A percentile compares a stretch with the other conserved stretches of the same genome.
These are phyloP conservation scores for Tetramorium parvispinum DNA, from an alignment of 1,140 invertebrate genomes.

Conservation along the genomic window DNA sequence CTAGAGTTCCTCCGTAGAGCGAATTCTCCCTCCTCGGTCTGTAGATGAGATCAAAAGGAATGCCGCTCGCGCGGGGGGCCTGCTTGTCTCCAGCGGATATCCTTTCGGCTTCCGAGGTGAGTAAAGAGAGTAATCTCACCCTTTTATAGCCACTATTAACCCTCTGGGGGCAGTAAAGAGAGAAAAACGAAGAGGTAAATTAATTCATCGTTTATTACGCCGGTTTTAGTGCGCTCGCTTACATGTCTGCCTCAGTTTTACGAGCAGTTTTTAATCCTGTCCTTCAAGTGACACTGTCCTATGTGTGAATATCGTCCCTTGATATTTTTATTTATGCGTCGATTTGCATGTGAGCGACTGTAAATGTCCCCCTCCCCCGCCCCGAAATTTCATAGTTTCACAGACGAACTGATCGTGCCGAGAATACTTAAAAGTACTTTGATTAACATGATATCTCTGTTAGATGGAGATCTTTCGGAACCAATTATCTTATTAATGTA, in stretches of 20 bases:
- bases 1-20: constrained; percentile 82
- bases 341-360: constrained; percentile 47
- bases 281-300: constrained; percentile 22
- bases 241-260: constrained; percentile 70
- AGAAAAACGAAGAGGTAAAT: constrained; percentile 60
- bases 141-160: constrained; percentile 67
- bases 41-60: constrained; percentile 84
- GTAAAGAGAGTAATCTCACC: constrained; percentile 81
- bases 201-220: constrained; percentile 40
- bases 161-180: constrained; percentile 33
- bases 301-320: constrained; percentile 23
- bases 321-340: not conserved
- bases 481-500: not conserved
- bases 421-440: constrained; percentile 7
- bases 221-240: constrained; percentile 58
- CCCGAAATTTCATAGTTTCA: not conserved
- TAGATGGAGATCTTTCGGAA: constrained; percentile 1
- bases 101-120: constrained; percentile 83
- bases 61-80: constrained; percentile 78
- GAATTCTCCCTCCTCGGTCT: constrained; percentile 77
- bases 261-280: constrained; percentile 78
- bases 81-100: constrained; percentile 83
- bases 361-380: not conserved
- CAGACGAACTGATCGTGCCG: not conserved
- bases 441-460: not conserved